Base-by-base conservation (phyloP, 30 jellyfish, hydroid and myxozoan species). In the Aurelia aurita region DNA sequence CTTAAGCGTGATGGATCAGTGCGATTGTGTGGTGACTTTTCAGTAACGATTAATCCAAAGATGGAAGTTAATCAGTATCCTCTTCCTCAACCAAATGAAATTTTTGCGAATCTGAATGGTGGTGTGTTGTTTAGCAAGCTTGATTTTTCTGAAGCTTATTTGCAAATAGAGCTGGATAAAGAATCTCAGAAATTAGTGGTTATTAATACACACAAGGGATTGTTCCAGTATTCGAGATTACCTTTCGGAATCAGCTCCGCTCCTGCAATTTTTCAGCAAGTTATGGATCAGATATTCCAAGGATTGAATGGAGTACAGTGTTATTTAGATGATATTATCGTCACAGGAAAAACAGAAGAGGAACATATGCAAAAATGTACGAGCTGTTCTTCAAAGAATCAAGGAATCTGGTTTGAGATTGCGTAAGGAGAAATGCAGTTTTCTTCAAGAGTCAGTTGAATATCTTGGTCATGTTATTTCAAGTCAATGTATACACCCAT, bases 181-280 rank as follows among this genome's bases (percentile, higher is more conserved):
- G n/a, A n/a, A n/a, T n/a, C n/a, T n/a, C n/a, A n/a, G n/a, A n/a
- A n/a, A n/a, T n/a, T n/a, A n/a, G n/a, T n/a, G n/a, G n/a, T n/a
- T n/a, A n/a, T n/a, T n/a, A n/a, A n/a, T n/a, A n/a, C n/a, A n/a
- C n/a, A n/a, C n/a, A n/a, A n/a, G n/a, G n/a, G n/a, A n/a, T n/a
- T n/a, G n/a, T 84, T 29, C 76, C 87, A 59, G 82, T 59, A 55
- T 84, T 31, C 71, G 29, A 72, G 93, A 63, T 58, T 76, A 54
- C 96, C 85, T 2, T 77, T 87, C 60, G 92, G 92, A 34, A 72
- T 87, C 78, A 68, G 89, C 64, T 87, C 96, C 10, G 79, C 87
- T 53, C 87, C 87, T 23, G 87, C 96, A 69, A 87, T 87, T 65
- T 87, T 87, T 26, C 92, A 65, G 60, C 87, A 78, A 67, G 86